Evolutionary conservation across 92 coral and sea anemone genomes (phyloP).

Genomic region (Epizoanthus fatuus): DNA sequence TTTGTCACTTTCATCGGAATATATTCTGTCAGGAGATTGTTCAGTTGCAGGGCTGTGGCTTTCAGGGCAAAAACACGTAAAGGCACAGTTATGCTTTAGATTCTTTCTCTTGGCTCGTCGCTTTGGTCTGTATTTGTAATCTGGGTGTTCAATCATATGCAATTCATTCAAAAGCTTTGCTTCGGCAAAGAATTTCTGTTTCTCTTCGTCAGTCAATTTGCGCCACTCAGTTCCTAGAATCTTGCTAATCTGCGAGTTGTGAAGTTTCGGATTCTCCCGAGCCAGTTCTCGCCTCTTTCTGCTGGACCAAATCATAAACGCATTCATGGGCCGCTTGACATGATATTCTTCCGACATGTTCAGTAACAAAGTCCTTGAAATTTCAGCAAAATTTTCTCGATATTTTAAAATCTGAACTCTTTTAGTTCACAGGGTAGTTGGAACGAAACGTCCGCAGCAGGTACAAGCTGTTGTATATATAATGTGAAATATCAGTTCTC

Average conservation of each 20-base stretch:
- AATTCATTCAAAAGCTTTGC: conserved; percentile 87
- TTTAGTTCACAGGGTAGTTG: too few relatives aligned
- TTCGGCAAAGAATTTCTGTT: conserved; percentile 91
- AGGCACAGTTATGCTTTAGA: conserved; percentile 38
- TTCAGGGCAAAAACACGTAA: conserved; percentile 23
- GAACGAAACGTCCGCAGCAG: too few relatives aligned
- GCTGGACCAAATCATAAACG: conserved; percentile 94
- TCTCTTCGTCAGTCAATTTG: conserved; percentile 75
- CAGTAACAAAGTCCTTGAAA: too few relatives aligned
- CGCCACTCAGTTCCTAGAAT: conserved; percentile 90
- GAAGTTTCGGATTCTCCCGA: conserved; percentile 83
- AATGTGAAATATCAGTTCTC: too few relatives aligned
- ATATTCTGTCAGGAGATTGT: conserved; percentile 27
- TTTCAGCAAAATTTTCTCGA: neutral
- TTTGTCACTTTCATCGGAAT: conserved; percentile 9
- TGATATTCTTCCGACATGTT: conserved; percentile 58
- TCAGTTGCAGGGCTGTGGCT: conserved; percentile 1
- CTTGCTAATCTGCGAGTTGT: conserved; percentile 92
- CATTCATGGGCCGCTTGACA: conserved; percentile 91
- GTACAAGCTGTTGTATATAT: too few relatives aligned
- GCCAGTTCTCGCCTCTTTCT: conserved; percentile 86
- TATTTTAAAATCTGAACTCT: neutral
- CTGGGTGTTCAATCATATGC: conserved; percentile 93
- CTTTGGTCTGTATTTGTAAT: conserved; percentile 88
- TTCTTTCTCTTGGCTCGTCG: conserved; percentile 76